phyloP scores from a whole-genome alignment of 2,113 vertebrate species.

The Saccopteryx leptura region DNA sequence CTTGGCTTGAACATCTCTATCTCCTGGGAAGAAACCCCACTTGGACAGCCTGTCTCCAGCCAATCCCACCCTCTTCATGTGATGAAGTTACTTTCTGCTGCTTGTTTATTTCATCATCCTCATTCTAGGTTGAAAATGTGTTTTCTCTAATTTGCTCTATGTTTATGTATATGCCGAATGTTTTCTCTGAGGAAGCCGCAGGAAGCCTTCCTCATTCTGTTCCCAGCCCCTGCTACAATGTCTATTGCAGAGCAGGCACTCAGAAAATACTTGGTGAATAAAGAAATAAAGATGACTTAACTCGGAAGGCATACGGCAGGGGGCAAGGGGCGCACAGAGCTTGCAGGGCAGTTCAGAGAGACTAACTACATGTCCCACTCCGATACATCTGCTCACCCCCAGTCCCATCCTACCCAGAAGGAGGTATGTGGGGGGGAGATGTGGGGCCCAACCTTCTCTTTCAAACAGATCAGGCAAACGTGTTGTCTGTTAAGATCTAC shows the following conservation, averaged over 20 bases:
- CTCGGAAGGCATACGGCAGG: background rate
- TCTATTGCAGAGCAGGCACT: background rate
- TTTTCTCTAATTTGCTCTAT: background rate
- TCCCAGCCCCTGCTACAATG: background rate
- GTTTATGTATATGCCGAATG: background rate
- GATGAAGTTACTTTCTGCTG: too few species aligned
- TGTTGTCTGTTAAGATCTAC: background rate
- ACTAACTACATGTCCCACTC: rapidly evolving
- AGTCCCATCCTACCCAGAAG: background rate
- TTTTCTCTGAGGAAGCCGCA: background rate
- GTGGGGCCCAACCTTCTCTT: rapidly evolving
- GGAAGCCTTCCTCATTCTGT: background rate
- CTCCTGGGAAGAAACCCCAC: background rate
- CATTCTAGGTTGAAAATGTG: background rate
- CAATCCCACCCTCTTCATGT: too few species aligned
- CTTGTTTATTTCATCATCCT: background rate
- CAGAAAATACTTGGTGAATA: background rate
- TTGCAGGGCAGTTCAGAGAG: background rate
- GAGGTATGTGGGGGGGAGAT: rapidly evolving
- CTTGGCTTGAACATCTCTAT: background rate
- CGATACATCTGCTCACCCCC: background rate
- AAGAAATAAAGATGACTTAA: background rate
- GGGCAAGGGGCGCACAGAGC: background rate
- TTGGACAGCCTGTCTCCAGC: background rate
- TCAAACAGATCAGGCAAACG: background rate